These are phyloP conservation scores for Agonopterix alstromeriana DNA, from an alignment of 2,888 invertebrate species.

Conservation along the genomic window DNA sequence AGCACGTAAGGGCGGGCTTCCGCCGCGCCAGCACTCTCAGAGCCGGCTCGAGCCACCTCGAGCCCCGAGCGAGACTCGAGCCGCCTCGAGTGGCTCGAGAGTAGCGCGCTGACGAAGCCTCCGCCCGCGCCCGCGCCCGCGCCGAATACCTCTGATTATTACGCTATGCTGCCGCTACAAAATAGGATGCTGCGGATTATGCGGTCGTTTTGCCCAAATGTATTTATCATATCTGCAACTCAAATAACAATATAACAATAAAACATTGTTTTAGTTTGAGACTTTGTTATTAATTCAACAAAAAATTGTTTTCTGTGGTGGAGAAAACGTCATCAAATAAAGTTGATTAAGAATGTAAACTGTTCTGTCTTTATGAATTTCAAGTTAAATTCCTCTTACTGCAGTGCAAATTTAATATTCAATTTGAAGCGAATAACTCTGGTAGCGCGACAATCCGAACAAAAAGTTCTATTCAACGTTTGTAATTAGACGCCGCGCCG, in stretches of 20 bases:
- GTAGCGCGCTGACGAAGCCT: constrained; percentile 20
- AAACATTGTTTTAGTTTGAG: too few species aligned
- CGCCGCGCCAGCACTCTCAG: constrained; percentile 70
- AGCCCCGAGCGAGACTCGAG: constrained; percentile 43
- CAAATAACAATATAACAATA: not conserved
- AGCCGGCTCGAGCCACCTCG: constrained; percentile 39
- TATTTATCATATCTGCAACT: not conserved
- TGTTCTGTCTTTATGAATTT: constrained; percentile 27
- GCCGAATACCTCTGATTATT: constrained; percentile 59
- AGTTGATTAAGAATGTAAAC: constrained; percentile 19
- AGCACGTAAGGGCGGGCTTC: constrained; percentile 71
- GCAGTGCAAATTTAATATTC: constrained; percentile 44
- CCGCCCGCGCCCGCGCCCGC: not conserved
- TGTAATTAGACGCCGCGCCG: constrained; percentile 60
- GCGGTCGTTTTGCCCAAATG: not conserved
- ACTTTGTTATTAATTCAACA: too few species aligned
- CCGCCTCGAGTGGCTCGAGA: constrained; percentile 58
- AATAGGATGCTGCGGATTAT: constrained; percentile 49
- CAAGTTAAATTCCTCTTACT: constrained; percentile 23
- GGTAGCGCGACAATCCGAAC: constrained; percentile 55
- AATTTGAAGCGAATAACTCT: constrained; percentile 57
- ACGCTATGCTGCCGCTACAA: constrained; percentile 49
- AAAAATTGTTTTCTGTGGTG: too few species aligned
- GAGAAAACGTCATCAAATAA: not conserved
- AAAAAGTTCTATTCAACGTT: constrained; percentile 60